A percentile compares a stretch with the other conserved stretches of the same genome.
phyloP scores from a whole-genome alignment of 2,113 vertebrate species.

The Hemicordylus capensis region DNA sequence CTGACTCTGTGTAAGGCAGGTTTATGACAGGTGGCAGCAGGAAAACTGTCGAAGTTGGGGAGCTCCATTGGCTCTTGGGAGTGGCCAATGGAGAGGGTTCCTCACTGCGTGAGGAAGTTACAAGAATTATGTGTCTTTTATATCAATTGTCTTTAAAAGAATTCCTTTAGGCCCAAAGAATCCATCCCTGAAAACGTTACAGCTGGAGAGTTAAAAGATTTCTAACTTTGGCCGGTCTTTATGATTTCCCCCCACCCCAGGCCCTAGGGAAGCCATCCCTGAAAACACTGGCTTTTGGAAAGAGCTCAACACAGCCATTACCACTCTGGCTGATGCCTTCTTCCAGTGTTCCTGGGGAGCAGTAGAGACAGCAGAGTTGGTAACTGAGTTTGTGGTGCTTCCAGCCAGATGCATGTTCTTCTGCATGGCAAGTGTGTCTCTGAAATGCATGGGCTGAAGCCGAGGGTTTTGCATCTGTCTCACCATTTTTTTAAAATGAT shows the following conservation, averaged over 20 bases:
- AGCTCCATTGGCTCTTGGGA: background rate
- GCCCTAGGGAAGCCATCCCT: background rate
- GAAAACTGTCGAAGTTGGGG: too few species aligned
- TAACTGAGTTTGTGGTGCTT: background rate
- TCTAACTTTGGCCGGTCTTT: background rate
- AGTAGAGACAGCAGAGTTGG: conserved; percentile 23
- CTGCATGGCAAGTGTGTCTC: too few species aligned
- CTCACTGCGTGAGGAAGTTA: background rate
- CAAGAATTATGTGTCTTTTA: too few species aligned
- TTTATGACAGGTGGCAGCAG: too few species aligned
- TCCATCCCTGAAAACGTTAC: too few species aligned
- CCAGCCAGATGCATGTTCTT: background rate
- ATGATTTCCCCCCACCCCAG: conserved; percentile 47
- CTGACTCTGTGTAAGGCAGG: too few species aligned
- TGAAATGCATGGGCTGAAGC: background rate
- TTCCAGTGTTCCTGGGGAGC: conserved; percentile 24
- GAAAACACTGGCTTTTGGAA: conserved; percentile 23
- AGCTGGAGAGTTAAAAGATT: background rate
- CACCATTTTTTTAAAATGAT: background rate
- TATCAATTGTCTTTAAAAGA: too few species aligned
- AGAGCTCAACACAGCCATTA: conserved; percentile 55
- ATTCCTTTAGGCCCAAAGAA: too few species aligned
- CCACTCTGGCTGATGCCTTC: conserved; percentile 41
- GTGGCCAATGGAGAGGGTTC: too few species aligned
- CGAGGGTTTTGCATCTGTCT: too few species aligned